These are phyloP conservation scores for Python bivittatus DNA, from an alignment of 2,113 vertebrate genomes.

Conservation along the genomic window DNA sequence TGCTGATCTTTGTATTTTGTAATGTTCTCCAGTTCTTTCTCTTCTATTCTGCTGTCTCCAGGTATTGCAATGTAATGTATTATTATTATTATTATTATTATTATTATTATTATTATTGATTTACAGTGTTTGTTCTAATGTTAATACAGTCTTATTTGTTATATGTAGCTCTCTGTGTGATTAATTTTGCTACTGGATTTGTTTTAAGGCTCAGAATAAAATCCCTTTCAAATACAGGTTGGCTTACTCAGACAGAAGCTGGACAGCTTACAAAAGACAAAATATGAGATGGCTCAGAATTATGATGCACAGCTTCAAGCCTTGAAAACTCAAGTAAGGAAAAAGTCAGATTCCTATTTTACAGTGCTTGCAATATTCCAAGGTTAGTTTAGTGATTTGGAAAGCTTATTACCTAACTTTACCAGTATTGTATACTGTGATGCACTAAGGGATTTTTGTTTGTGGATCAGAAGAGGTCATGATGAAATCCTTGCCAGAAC, in stretches of 20 bases:
- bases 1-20: too few relatives aligned
- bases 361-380: not conserved
- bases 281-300: slow-evolving; percentile 70
- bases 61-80: too few relatives aligned
- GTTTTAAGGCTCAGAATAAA: slow-evolving; percentile 42
- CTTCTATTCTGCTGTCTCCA: too few relatives aligned
- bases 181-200: slow-evolving; percentile 27
- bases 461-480: not conserved
- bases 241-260: slow-evolving; percentile 73
- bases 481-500: not conserved
- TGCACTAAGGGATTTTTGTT: not conserved
- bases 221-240: slow-evolving; percentile 71
- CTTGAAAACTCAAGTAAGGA: slow-evolving; percentile 77
- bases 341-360: slow-evolving; percentile 38
- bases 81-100: not conserved
- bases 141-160: too few relatives aligned
- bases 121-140: not conserved
- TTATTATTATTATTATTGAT: slow-evolving; percentile 11
- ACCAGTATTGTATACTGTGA: not conserved
- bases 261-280: slow-evolving; percentile 74
- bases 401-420: not conserved
- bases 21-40: too few relatives aligned
- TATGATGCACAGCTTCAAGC: slow-evolving; percentile 74
- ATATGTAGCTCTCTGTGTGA: not conserved
- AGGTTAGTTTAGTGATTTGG: not conserved